Evolutionary conservation across 2,797 vertebrate genomes (phyloP).

Genomic region (Melanotaenia pygmaea): DNA sequence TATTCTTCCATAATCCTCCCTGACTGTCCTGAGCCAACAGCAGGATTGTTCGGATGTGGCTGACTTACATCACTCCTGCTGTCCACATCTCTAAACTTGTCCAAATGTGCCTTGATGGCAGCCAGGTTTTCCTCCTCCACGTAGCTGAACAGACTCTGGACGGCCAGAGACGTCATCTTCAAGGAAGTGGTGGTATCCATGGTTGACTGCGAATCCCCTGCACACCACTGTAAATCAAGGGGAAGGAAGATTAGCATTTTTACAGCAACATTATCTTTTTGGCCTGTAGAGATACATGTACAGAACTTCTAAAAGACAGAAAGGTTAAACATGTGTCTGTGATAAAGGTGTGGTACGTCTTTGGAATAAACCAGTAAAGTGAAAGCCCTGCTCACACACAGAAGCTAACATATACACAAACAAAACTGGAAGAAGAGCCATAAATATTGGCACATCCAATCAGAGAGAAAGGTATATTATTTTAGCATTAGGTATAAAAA

Average conservation of each 20-base stretch:
- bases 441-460: neutral
- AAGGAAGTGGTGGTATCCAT: slow-evolving; percentile 84
- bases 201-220: slow-evolving; percentile 51
- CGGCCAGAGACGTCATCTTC: slow-evolving; percentile 91
- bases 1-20: slow-evolving; percentile 18
- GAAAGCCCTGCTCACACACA: slow-evolving; percentile 17
- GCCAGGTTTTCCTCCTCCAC: slow-evolving; percentile 96
- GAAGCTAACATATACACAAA: slow-evolving; percentile 3
- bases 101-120: slow-evolving; percentile 91
- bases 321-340: neutral
- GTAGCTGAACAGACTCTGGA: slow-evolving; percentile 92
- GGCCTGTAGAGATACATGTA: slow-evolving; percentile 13
- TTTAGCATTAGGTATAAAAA: no score
- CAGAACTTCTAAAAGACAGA: slow-evolving; percentile 11
- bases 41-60: neutral
- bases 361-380: slow-evolving; percentile 43
- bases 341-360: slow-evolving; percentile 38
- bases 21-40: slow-evolving; percentile 6
- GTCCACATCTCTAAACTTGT: slow-evolving; percentile 95
- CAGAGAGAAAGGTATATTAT: neutral
- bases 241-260: slow-evolving; percentile 17
- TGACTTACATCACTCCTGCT: slow-evolving; percentile 93
- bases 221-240: slow-evolving; percentile 38
- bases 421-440: neutral
- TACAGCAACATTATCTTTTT: neutral